These are phyloP conservation scores for Chrysaora quinquecirrha DNA, from an alignment of 30 jellyfish, hydroid and myxozoan genomes.

Conservation along the genomic window DNA sequence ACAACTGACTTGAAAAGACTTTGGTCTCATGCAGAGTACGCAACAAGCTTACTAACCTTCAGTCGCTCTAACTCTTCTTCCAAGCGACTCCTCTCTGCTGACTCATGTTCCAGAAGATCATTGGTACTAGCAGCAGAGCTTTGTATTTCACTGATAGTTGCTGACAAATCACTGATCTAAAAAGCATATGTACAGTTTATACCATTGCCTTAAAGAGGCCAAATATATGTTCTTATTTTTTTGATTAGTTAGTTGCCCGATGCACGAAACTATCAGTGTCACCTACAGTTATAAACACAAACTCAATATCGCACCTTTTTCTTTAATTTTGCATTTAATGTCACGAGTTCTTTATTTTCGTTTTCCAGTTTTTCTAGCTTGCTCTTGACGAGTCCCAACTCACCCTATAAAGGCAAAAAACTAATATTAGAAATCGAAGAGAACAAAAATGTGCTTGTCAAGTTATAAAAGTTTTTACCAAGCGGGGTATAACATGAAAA, in stretches of 20 bases:
- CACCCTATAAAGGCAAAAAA: conserved; percentile 65
- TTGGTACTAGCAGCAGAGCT: conserved; percentile 67
- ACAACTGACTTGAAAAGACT: too few relatives aligned
- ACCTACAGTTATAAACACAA: too few relatives aligned
- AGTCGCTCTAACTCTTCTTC: conserved; percentile 85
- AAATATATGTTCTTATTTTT: too few relatives aligned
- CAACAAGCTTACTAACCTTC: too few relatives aligned
- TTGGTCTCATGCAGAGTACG: too few relatives aligned
- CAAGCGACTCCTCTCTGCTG: conserved; percentile 71
- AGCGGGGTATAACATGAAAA: too few relatives aligned
- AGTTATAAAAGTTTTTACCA: too few relatives aligned
- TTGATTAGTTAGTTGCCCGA: too few relatives aligned
- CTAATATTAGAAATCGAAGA: not conserved
- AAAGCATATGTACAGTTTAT: not conserved
- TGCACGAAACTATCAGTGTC: too few relatives aligned
- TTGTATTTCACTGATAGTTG: conserved; percentile 57
- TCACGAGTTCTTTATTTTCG: conserved; percentile 62
- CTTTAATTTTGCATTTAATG: conserved; percentile 59
- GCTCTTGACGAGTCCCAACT: conserved; percentile 59
- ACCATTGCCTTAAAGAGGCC: too few relatives aligned
- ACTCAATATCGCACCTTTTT: conserved; percentile 72
- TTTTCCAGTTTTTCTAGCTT: conserved; percentile 71
- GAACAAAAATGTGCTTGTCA: too few relatives aligned
- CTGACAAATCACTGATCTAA: conserved; percentile 73
- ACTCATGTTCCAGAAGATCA: conserved; percentile 85